Evolutionary conservation across 1,140 invertebrate species (phyloP), one percentile per base, ranked within the genome.

Genomic region (Drosophila equinoxialis): DNA sequence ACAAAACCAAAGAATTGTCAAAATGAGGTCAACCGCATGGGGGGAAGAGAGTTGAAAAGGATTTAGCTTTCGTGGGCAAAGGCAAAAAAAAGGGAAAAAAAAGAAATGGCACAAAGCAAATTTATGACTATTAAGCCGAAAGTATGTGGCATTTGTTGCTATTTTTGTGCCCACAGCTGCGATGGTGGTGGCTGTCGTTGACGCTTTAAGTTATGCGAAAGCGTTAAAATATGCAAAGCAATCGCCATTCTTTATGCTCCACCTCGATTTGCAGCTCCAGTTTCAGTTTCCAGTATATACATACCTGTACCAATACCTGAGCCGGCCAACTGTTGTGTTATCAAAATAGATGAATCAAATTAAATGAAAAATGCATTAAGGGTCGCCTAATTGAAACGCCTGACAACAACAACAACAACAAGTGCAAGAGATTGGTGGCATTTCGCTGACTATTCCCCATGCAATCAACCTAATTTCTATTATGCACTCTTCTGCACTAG

Each of bases 381-480:
- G 57, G 39, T 10, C 26, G 58, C 61, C 64, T 89, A 89, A 89
- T 89, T 89, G 80, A 89, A 89, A 89, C 37, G 42, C 3, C 58
- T 45, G 74, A 55, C 65, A 63, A 48, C 3, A 26, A 26, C 42
- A 45, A n/a, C n/a, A n/a, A 14, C n/a, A 30, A 6, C 30, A 30
- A 30, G 4, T 48, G 45, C 14, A 35, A 14, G 62, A 41, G 30
- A 48, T 59, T 51, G 35, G 42, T n/a, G 17, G 11, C 41, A 20
- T 17, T 63, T 23, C 42, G 26, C 41, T 58, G 61, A 39, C 54
- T 60, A 66, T 81, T 77, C 79, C 65, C 84, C 74, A 80, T 64
- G 84, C 84, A 89, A 89, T 89, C 84, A 89, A 89, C 84, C 84
- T 89, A 89, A 89, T 89, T 89, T 89, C 80, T 81, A 77, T 79